Base-by-base conservation (phyloP, 2,888 invertebrate species). In the Drosophila limbata region DNA sequence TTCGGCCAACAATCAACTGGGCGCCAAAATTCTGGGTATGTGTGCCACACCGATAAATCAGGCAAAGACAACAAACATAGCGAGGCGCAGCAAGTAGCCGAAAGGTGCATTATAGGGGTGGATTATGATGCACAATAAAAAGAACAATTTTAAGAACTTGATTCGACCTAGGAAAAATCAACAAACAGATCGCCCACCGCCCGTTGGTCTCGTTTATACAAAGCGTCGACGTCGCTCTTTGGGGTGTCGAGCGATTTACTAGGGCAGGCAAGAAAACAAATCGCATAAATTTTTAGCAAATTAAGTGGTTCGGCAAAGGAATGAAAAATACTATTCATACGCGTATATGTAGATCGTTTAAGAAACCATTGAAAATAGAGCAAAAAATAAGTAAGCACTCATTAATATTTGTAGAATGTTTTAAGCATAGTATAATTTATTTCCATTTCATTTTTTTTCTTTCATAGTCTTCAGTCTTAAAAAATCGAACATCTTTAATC, bases 381-480 rank as follows among this genome's bases (percentile, higher is more conserved):
- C 51, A 35, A 44, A 28, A 44, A 52, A 39, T 45, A 63, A 62
- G 17, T 37, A 60, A 64, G 52, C 10, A 57, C 28, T 31, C 73
- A 63, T 78, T 74, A 63, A 61, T 64, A 70, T 70, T 73, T 77
- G 33, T 73, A 69, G 78, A 76, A 76, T 76, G 78, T 76, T 73
- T 73, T 76, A 73, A 77, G 76, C 69, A 73, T 73, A 62, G 74
- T 44, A 73, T 76, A 77, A 77, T 77, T 77, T 76, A 77, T 77
- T 76, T 61, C 31, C 33, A 51, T 48, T 61, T 75, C 15, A 47
- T 42, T 60, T 42, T 37, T 13, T 25, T 50, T 35, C 45, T 47
- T 50, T 48, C 13, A 19, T 63, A 50, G 50, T 70, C 31, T 55
- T 76, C 76, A 76, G 78, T 76, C 76, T 73, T 77, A 76, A 73